phyloP scores from a whole-genome alignment of 2,888 invertebrate genomes.

The Eledone cirrhosa region DNA sequence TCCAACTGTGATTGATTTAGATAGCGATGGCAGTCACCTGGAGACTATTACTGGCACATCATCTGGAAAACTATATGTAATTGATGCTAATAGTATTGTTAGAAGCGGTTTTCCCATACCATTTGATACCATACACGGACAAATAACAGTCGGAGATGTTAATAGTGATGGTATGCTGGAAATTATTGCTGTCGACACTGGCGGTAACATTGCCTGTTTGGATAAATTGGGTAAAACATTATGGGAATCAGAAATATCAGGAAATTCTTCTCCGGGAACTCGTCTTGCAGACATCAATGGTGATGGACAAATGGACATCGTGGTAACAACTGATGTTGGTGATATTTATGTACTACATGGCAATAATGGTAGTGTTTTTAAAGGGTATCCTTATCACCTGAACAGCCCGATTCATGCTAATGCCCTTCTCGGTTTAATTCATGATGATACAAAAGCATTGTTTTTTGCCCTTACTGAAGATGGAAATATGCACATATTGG shows the following conservation, averaged over 20 bases:
- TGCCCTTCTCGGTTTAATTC: conserved; percentile 39
- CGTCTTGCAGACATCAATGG: conserved; percentile 52
- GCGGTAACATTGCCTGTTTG: conserved; percentile 56
- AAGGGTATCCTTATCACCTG: conserved; percentile 53
- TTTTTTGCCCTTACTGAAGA: conserved; percentile 47
- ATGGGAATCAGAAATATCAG: conserved; percentile 56
- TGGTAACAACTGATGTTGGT: conserved; percentile 57
- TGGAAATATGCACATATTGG: conserved; percentile 57
- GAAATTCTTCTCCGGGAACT: conserved; percentile 52
- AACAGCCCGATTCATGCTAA: conserved; percentile 48
- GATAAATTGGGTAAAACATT: conserved; percentile 43
- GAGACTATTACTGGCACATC: conserved; percentile 59
- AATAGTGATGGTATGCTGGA: conserved; percentile 52
- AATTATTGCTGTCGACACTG: conserved; percentile 55
- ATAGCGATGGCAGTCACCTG: conserved; percentile 48
- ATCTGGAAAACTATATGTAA: conserved; percentile 55
- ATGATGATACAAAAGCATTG: conserved; percentile 28
- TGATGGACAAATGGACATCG: conserved; percentile 55
- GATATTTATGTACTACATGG: conserved; percentile 60
- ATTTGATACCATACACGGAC: conserved; percentile 51
- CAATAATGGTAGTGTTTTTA: conserved; percentile 47
- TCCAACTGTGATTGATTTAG: conserved; percentile 60
- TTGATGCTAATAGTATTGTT: conserved; percentile 42
- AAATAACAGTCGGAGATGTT: conserved; percentile 59
- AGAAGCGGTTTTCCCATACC: conserved; percentile 54